Conservation (phyloP, 2,888 invertebrate genomes). For the Lissocephala sabroskyi region DNA sequence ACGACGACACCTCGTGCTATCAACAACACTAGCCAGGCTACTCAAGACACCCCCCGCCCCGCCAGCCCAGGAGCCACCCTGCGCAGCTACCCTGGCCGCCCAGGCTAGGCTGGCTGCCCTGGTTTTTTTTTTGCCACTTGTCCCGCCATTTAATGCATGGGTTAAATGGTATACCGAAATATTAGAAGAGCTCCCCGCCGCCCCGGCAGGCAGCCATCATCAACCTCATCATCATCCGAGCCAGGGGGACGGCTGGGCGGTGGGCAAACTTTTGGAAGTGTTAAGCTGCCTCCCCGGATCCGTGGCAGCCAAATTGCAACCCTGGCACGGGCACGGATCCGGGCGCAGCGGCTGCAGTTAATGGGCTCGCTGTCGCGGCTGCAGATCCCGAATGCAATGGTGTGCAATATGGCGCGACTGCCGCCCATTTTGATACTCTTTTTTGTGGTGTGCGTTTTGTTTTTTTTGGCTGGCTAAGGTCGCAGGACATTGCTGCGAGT, state of each 20-base stretch:
- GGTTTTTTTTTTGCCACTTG: conserved; percentile 39
- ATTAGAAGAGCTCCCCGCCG: conserved; percentile 48
- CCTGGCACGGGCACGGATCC: too few species aligned
- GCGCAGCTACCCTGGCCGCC: conserved; percentile 20
- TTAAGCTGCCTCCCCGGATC: conserved; percentile 8
- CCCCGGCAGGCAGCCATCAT: conserved; percentile 1
- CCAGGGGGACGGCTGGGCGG: conserved; percentile 1
- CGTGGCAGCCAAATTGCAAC: conserved; percentile 44
- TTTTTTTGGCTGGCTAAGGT: conserved; percentile 51
- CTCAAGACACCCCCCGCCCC: conserved; percentile 12
- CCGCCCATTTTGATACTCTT: conserved; percentile 30
- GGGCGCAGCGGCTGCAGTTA: conserved; percentile 49
- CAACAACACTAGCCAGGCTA: conserved; percentile 22
- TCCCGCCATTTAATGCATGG: conserved; percentile 63
- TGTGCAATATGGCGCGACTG: conserved; percentile 55
- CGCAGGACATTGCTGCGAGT: conserved; percentile 39
- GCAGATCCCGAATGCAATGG: conserved; percentile 9
- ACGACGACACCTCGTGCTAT: conserved; percentile 28
- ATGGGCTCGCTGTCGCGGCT: conserved; percentile 18
- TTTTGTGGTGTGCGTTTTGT: too few species aligned
- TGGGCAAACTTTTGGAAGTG: too few species aligned
- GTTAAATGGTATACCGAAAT: conserved; percentile 66
- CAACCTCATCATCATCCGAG: conserved; percentile 6
- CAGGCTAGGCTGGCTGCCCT: background rate
- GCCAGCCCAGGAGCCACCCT: background rate